Base-by-base conservation (phyloP, 2,888 invertebrate species). In the Euzophera pinguis region DNA sequence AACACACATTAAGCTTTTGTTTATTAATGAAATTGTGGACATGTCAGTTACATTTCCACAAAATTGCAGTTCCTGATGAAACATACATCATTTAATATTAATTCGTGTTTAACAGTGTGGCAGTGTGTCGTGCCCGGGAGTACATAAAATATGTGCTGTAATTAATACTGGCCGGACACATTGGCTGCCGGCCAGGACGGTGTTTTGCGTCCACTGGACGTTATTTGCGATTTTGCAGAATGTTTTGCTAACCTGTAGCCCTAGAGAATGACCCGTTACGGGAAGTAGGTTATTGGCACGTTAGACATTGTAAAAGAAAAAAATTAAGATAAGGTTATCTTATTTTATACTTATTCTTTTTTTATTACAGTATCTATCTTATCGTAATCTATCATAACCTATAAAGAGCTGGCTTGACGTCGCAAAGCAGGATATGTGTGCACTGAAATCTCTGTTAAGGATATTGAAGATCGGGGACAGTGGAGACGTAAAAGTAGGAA, bases 131-230 rank as follows among this genome's bases (percentile, higher is more conserved):
- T 32, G 29, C 34, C 45, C 14, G 29, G 45, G 32, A 45, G 32
- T 45, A 58, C 49, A 50, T 41, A 39, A 48, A 49, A 49, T 49
- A 50, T 39, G 49, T 50, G 32, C 53, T 52, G 52, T 57, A 53
- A 56, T 55, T 53, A 53, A 54, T 47, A 14, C 47, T 29, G 39
- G 53, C 32, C 34, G 51, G 49, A 53, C 57, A 53, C 57, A 50
- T 47, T 59, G 59, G 59, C 59, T 10, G n/a, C 2, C 10, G 22
- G 53, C 59, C 59, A 59, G 53, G 52, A 48, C 43, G 51, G 27
- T 53, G 55, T 57, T 55, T 53, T 50, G 51, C 56, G 17, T 39
- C 16, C 45, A 17, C 48, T 56, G 56, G 52, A 48, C 52, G 49
- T 52, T 54, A 50, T 53, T 47, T 47, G 51, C 48, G 47, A 50